Base-by-base conservation (phyloP, 2,113 vertebrate species). In the Baryphthengus martii region DNA sequence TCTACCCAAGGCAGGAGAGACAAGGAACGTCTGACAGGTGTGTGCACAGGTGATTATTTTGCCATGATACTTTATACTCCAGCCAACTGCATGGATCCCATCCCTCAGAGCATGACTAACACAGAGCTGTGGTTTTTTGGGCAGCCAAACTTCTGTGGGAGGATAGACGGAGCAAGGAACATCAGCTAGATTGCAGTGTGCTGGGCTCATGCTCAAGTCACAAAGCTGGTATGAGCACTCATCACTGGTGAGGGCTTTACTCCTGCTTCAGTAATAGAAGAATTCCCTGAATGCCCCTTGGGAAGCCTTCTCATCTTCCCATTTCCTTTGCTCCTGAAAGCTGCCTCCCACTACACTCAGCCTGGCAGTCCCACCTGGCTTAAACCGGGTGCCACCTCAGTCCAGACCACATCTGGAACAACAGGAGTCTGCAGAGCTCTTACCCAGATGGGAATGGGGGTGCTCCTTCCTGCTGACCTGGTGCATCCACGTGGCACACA, bases 401-500 rank as follows among this genome's bases (percentile, higher is more conserved):
- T 26, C 35, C 75, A 89, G 61, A 35, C 16, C 42, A 31, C 17
- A 8, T 21, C 23, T 61, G 56, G 39, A 76, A 73, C 20, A 25
- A 40, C 7, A 26, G 47, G 33, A 40, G 26, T 39, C 13, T 55
- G 19, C 37, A 47, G 40, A 76, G 66, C 9, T 91, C 93, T 98
- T 98, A 99, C 99, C 99, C 99, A 10, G 98, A 96, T 7, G 99
- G 99, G 90, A 99, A 99, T 11, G 98, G 94, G 11, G 99, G 98
- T 4, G 99, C 98, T 58, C 98, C 98, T 96, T 99, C 99, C 95
- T 99, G 99, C 89, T 99, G 99, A 85, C 99, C 99, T 19, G 99
- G 99, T 80, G 99, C 99, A 73, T 99, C 99, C 59, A 99, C 98
- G 1, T 99, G 99, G 88, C 99, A 98, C 68, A 99, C 99, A 11